Evolutionary conservation across 2,888 invertebrate genomes (phyloP), one percentile per base, ranked within the genome.

Genomic region (Drepana falcataria): DNA sequence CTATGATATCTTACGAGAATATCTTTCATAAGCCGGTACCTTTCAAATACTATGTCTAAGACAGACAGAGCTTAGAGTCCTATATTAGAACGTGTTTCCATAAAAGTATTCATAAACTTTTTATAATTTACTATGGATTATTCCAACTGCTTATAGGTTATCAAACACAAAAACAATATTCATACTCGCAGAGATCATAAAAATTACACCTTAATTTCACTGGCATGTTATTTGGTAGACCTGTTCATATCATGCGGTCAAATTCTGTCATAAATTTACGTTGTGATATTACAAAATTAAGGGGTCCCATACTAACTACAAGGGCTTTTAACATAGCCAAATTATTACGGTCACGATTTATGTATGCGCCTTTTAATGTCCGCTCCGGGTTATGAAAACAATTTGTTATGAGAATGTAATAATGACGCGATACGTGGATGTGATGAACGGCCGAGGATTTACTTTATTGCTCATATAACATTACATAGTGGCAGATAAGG

Each of bases 321-420:
- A 68, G 68, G 71, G 71, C 66, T 74, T 69, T 69, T 65, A 68
- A 63, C 69, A 69, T 66, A 66, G 68, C 63, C 66, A 68, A 81
- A 79, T 77, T 71, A 81, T 81, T 79, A 77, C 71, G 69, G 72
- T 66, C 68, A 65, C 60, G 73, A 83, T 81, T 81, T 81, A 82
- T 82, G 75, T 68, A 68, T 68, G 49, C 51, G 65, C 68, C 67
- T 74, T 74, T 71, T 69, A 68, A 67, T 69, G 65, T 60, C 49
- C 48, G 52, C 57, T 53, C 61, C 55, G 68, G 72, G 73, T 70
- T 69, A 69, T 64, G 67, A 68, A 71, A 77, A 71, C 76, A 75
- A 78, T 79, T 79, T 75, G 73, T 71, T 74, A 73, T 66, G 65
- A 72, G 69, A 71, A 69, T 73, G 70, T 71, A 72, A 71, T 66